These are phyloP conservation scores for Setipinna tenuifilis DNA, from an alignment of 2,797 vertebrate species.

Conservation along the genomic window DNA sequence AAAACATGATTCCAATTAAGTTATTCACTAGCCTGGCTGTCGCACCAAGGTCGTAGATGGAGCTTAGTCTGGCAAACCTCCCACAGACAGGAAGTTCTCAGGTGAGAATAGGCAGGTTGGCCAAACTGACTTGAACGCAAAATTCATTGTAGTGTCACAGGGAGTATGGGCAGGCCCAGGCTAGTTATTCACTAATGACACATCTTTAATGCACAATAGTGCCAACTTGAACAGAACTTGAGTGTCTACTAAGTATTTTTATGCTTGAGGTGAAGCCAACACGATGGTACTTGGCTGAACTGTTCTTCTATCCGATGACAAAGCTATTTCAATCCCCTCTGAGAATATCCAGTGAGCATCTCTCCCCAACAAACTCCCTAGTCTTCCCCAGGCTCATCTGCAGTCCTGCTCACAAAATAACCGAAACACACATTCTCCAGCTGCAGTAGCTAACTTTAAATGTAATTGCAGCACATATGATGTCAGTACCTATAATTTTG, in stretches of 20 bases:
- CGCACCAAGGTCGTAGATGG: no score
- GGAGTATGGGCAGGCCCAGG: no score
- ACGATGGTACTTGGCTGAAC: neutral
- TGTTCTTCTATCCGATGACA: neutral
- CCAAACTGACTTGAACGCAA: no score
- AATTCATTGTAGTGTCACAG: no score
- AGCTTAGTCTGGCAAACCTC: no score
- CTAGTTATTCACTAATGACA: neutral
- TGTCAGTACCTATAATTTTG: neutral
- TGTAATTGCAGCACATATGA: neutral
- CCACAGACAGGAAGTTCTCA: no score
- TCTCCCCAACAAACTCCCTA: neutral
- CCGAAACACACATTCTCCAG: neutral
- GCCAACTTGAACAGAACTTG: neutral
- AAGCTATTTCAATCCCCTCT: neutral
- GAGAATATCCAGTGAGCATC: neutral
- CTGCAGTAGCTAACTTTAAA: neutral
- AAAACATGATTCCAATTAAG: neutral
- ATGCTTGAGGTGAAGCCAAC: neutral
- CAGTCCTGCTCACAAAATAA: neutral
- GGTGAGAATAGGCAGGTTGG: no score
- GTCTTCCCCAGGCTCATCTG: neutral
- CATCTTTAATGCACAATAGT: neutral
- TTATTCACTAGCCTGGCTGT: neutral
- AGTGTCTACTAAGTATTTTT: neutral